A percentile compares a stretch with the other conserved stretches of the same genome.
Evolutionary conservation across 1,140 invertebrate species (phyloP).

Genomic region (Calycopis cecrops): DNA sequence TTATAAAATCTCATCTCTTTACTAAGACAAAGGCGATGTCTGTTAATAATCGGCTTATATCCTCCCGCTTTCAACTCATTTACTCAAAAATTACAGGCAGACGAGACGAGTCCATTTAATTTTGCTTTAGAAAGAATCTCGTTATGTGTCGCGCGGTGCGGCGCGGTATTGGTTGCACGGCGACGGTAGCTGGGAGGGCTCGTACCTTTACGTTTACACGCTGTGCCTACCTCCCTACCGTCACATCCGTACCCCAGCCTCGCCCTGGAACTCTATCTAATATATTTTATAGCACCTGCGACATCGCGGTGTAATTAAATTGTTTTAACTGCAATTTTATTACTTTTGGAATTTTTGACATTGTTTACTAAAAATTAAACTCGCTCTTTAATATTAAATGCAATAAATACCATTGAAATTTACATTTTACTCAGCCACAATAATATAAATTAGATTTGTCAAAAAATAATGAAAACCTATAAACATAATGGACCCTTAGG

Average conservation of each 20-base stretch:
- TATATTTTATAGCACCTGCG: too few relatives aligned
- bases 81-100: constrained; percentile 33
- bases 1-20: constrained; percentile 39
- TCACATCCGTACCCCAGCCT: background rate
- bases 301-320: too few relatives aligned
- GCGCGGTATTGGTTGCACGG: constrained; percentile 16
- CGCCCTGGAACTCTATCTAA: too few relatives aligned
- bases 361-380: too few relatives aligned
- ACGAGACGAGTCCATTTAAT: constrained; percentile 37
- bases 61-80: constrained; percentile 36
- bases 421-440: too few relatives aligned
- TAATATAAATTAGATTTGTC: too few relatives aligned
- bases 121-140: constrained; percentile 34
- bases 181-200: constrained; percentile 1
- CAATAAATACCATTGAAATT: too few relatives aligned
- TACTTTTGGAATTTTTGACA: too few relatives aligned
- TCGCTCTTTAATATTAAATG: too few relatives aligned
- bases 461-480: too few relatives aligned
- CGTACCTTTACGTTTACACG: background rate
- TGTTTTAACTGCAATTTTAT: too few relatives aligned
- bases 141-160: constrained; percentile 21
- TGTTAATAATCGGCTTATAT: constrained; percentile 54
- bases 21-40: constrained; percentile 39
- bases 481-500: too few relatives aligned
- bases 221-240: constrained; percentile 11